A percentile compares a stretch with the other conserved stretches of the same genome.
phyloP scores from a whole-genome alignment of 2,797 vertebrate genomes.

The Microcaecilia unicolor region DNA sequence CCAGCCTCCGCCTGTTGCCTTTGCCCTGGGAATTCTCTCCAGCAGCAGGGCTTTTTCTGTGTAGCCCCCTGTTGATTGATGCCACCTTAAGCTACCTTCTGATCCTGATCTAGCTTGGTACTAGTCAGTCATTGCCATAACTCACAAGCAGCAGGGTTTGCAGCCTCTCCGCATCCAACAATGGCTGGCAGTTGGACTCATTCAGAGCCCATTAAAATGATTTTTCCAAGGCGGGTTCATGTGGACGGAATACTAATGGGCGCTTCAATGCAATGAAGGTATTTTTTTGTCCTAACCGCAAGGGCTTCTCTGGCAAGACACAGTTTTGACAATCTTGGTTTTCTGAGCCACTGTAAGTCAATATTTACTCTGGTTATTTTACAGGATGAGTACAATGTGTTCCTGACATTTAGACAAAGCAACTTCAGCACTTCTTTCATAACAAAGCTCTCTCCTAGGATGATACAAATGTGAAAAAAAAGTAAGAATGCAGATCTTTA shows the following conservation, averaged over 20 bases:
- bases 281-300: background rate
- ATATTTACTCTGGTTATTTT: background rate
- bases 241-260: slow-evolving; percentile 10
- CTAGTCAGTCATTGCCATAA: background rate
- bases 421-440: background rate
- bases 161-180: background rate
- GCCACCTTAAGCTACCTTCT: slow-evolving; percentile 3
- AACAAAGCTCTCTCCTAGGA: background rate
- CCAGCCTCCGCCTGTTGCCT: background rate
- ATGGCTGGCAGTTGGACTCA: slow-evolving; percentile 7
- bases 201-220: slow-evolving; percentile 12
- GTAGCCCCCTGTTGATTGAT: slow-evolving; percentile 1
- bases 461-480: background rate
- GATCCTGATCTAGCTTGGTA: background rate
- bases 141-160: background rate
- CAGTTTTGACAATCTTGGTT: background rate
- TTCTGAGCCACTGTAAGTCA: background rate
- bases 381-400: background rate
- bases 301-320: background rate
- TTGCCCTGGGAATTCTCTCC: background rate
- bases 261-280: background rate
- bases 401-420: background rate
- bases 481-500: fast-evolving
- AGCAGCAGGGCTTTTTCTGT: background rate
- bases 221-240: background rate